Evolutionary conservation across 2,797 vertebrate species (phyloP).

Genomic region (Microtus obscurus): DNA sequence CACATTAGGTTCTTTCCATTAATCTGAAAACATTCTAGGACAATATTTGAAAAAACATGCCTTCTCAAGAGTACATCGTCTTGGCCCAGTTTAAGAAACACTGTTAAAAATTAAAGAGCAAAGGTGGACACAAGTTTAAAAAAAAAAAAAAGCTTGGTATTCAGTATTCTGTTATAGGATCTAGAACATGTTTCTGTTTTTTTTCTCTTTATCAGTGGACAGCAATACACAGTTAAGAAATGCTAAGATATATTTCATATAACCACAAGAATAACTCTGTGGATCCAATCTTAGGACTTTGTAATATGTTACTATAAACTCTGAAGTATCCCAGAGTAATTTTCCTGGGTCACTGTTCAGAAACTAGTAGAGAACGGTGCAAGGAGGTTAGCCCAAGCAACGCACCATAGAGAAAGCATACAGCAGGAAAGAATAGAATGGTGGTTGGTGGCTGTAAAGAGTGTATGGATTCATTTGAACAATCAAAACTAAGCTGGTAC

Average conservation of each 20-base stretch:
- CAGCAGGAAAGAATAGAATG: constrained; percentile 1
- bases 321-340: not conserved
- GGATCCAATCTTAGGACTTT: constrained; percentile 4
- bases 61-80: constrained; percentile 9
- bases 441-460: not conserved
- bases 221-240: constrained; percentile 27
- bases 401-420: not conserved
- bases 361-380: not conserved
- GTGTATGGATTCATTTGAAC: not conserved
- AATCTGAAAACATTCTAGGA: constrained; percentile 52
- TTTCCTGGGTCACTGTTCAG: not conserved
- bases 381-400: not conserved
- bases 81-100: constrained; percentile 43
- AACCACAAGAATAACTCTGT: constrained; percentile 12
- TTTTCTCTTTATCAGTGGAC: constrained; percentile 35
- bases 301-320: constrained; percentile 32
- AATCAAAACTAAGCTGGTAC: not conserved
- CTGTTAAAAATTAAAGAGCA: constrained; percentile 28
- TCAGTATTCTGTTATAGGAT: not conserved
- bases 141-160: not conserved
- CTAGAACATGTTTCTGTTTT: constrained; percentile 39
- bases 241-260: not conserved
- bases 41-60: constrained; percentile 1
- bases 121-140: not conserved
- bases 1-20: constrained; percentile 23